Conservation (phyloP, 2,888 invertebrate species). For the Melitaea athalia region DNA sequence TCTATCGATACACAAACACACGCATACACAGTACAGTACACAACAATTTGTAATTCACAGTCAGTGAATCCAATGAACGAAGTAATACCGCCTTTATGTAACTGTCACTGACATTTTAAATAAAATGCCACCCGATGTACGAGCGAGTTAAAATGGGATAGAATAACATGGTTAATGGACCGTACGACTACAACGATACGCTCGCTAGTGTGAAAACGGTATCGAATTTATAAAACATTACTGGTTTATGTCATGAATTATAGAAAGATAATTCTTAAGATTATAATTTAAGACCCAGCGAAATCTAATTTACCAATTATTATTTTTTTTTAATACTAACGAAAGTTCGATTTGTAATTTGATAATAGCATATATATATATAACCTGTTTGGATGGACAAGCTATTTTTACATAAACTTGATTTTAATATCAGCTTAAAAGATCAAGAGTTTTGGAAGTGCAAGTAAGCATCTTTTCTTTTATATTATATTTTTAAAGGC, state of each 20-base stretch:
- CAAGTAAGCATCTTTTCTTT: no score
- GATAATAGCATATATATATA: no score
- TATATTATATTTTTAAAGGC: no score
- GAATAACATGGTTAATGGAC: constrained; percentile 34
- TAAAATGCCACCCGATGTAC: constrained; percentile 31
- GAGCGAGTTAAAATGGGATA: constrained; percentile 33
- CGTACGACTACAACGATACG: constrained; percentile 21
- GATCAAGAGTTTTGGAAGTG: no score
- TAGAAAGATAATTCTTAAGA: neutral
- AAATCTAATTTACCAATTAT: no score
- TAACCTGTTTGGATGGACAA: no score
- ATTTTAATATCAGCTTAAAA: no score
- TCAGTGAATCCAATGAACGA: constrained; percentile 17
- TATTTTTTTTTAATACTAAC: no score
- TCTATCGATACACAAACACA: no score
- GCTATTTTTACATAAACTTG: no score
- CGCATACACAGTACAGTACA: neutral
- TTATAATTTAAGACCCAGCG: neutral
- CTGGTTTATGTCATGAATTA: neutral
- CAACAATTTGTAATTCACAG: neutral
- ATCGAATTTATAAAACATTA: constrained; percentile 7
- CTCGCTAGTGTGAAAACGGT: constrained; percentile 24
- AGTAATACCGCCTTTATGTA: constrained; percentile 23
- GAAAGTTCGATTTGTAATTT: no score
- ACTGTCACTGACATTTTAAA: constrained; percentile 32